Conservation (phyloP, 1,140 invertebrate species). For the Cotesia typhae region DNA sequence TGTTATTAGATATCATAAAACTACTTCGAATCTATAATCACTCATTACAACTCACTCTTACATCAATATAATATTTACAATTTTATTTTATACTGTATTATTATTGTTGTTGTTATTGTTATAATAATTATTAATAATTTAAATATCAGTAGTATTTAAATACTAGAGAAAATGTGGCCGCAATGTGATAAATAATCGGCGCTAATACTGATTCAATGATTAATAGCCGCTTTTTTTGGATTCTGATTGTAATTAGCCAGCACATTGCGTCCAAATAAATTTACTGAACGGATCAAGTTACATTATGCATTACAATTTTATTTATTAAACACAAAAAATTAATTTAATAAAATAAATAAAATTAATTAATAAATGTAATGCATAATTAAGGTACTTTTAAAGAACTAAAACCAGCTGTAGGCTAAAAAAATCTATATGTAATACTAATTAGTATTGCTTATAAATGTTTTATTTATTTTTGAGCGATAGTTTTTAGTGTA, state of each 20-base stretch:
- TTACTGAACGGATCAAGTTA: constrained; percentile 49
- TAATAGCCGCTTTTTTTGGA: constrained; percentile 39
- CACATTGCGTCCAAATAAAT: constrained; percentile 48
- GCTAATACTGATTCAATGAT: constrained; percentile 61
- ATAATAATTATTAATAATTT: too few species aligned
- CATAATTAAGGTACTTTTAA: constrained; percentile 35
- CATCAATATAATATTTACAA: too few species aligned
- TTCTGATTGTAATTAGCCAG: constrained; percentile 41
- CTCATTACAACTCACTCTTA: neutral
- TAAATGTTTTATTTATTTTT: constrained; percentile 17
- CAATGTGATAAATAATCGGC: constrained; percentile 50
- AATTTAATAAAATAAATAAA: constrained; percentile 15
- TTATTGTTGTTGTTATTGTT: too few species aligned
- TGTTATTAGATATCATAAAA: too few species aligned
- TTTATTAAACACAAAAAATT: constrained; percentile 1
- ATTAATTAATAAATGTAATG: constrained; percentile 20
- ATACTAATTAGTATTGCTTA: constrained; percentile 23
- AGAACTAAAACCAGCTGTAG: constrained; percentile 32
- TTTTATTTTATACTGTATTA: too few species aligned
- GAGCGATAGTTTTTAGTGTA: neutral
- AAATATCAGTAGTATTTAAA: neutral
- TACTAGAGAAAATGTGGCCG: neutral
- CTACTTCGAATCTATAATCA: neutral
- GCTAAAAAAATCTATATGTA: neutral
- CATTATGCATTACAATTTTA: constrained; percentile 28